phyloP scores from a whole-genome alignment of 2,888 invertebrate genomes.

The Chelonus formosanus region DNA sequence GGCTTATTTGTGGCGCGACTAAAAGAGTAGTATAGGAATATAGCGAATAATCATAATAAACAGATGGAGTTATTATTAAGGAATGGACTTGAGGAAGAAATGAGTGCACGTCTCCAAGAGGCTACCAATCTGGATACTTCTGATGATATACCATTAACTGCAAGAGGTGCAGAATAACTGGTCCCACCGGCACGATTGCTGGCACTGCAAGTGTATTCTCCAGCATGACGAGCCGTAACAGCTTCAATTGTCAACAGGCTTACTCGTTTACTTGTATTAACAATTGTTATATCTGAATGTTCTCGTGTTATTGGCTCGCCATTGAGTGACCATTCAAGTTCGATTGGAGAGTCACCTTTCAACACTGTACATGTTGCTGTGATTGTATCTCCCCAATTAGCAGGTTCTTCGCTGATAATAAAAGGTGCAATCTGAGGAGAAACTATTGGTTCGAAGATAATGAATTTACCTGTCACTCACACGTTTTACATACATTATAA shows the following conservation, averaged over 20 bases:
- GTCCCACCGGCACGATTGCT: slow-evolving; percentile 73
- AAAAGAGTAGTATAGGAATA: slow-evolving; percentile 54
- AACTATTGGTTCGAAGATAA: slow-evolving; percentile 66
- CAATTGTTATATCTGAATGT: slow-evolving; percentile 52
- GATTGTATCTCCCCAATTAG: slow-evolving; percentile 74
- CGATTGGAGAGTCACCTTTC: slow-evolving; percentile 81
- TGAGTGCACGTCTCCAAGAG: slow-evolving; percentile 27
- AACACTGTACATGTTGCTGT: slow-evolving; percentile 75
- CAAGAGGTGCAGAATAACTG: slow-evolving; percentile 70
- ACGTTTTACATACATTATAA: background rate
- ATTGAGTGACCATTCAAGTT: slow-evolving; percentile 78
- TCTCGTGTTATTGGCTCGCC: slow-evolving; percentile 67
- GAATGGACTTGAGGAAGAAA: slow-evolving; percentile 11
- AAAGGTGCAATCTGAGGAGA: slow-evolving; percentile 79
- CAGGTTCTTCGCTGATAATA: slow-evolving; percentile 72
- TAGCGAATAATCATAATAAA: background rate
- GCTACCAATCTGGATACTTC: background rate
- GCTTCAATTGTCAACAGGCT: slow-evolving; percentile 72
- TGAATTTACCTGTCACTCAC: background rate
- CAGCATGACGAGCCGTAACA: slow-evolving; percentile 73
- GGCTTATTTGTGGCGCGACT: slow-evolving; percentile 64
- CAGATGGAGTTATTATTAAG: background rate
- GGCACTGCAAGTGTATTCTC: slow-evolving; percentile 76
- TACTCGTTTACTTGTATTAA: slow-evolving; percentile 64
- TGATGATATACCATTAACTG: slow-evolving; percentile 71